phyloP scores from a whole-genome alignment of 2,113 vertebrate genomes.

The Brienomyrus brachyistius region DNA sequence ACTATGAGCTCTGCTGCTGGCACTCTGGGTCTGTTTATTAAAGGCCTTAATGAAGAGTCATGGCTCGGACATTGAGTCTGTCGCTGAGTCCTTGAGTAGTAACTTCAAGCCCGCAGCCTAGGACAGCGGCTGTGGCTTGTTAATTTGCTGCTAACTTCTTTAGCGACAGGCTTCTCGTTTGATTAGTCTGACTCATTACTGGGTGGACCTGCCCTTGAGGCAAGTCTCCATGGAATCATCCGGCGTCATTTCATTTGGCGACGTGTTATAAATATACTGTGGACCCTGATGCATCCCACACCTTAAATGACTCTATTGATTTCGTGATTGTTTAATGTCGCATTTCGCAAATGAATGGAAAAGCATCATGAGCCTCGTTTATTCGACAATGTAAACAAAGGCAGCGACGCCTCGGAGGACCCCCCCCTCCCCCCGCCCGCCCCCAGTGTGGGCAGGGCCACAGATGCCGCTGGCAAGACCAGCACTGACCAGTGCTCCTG shows the following conservation, averaged over 20 bases:
- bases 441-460: neutral
- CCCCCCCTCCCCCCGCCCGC: neutral
- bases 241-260: neutral
- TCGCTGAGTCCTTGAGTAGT: neutral
- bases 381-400: neutral
- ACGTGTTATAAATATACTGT: neutral
- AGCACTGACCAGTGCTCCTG: constrained; percentile 52
- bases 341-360: neutral
- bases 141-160: neutral
- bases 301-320: constrained; percentile 13
- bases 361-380: neutral
- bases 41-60: neutral
- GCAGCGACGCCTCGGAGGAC: neutral
- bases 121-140: neutral
- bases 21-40: neutral
- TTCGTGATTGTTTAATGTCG: neutral
- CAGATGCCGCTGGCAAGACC: neutral
- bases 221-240: neutral
- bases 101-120: neutral
- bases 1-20: neutral
- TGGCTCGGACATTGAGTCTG: neutral
- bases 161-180: neutral
- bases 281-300: neutral
- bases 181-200: neutral
- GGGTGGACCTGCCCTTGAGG: neutral